These are phyloP conservation scores for Ptilonorhynchus violaceus DNA, from an alignment of 2,113 vertebrate genomes.

Conservation along the genomic window DNA sequence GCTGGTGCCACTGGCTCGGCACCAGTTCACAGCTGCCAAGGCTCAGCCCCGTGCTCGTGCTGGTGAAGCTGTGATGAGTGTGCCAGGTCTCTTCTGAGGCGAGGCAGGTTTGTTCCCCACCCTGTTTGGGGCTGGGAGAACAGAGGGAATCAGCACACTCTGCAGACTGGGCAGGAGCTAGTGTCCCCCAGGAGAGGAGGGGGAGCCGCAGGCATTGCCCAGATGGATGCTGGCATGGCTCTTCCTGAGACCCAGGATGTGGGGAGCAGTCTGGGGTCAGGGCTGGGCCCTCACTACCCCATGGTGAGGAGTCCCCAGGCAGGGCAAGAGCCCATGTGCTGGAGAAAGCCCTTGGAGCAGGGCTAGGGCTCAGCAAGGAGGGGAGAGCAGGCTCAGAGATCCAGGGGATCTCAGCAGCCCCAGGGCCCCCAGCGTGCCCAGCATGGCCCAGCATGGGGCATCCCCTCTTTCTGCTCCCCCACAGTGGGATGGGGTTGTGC, in stretches of 20 bases:
- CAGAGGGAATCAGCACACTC: background rate
- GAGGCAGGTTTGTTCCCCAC: background rate
- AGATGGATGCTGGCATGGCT: rapidly evolving
- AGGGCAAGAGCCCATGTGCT: background rate
- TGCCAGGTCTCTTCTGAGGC: background rate
- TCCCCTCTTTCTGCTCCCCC: background rate
- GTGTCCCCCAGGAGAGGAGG: background rate
- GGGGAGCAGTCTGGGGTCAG: background rate
- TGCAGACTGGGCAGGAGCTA: background rate
- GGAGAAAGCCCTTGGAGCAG: background rate
- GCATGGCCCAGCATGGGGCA: background rate
- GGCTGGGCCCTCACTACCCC: background rate
- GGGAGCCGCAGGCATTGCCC: rapidly evolving
- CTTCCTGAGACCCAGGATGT: background rate
- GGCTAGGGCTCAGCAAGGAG: background rate
- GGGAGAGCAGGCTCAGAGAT: background rate
- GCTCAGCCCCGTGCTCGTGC: rapidly evolving
- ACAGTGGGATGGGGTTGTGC: background rate
- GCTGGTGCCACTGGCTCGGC: rapidly evolving
- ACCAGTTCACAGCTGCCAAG: background rate
- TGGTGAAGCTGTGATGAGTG: background rate
- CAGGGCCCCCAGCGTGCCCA: background rate
- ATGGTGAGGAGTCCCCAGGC: background rate
- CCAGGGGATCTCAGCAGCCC: background rate
- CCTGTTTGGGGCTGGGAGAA: background rate